phyloP scores from a whole-genome alignment of 37 sponge, comb jelly and placozoan species.

The Halichondria panicea region DNA sequence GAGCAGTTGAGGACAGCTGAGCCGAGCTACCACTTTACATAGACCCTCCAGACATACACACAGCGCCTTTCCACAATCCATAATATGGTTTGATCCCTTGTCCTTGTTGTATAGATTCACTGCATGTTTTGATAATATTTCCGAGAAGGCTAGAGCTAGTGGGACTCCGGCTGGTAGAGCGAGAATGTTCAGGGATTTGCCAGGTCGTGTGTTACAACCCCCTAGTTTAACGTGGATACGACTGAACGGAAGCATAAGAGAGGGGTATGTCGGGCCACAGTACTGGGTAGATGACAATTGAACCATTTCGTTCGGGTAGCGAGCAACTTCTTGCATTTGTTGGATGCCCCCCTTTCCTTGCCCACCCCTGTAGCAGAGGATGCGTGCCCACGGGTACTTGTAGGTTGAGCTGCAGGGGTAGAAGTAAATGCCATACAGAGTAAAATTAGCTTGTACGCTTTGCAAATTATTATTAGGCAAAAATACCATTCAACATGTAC shows the following conservation, averaged over 20 bases:
- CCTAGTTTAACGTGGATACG: constrained; percentile 72
- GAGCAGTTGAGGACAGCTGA: constrained; percentile 29
- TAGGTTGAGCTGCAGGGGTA: constrained; percentile 29
- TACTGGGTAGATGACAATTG: constrained; percentile 47
- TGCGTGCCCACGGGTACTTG: constrained; percentile 72
- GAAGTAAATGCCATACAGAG: not conserved
- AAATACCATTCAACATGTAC: no score
- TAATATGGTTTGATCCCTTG: not conserved
- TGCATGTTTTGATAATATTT: constrained; percentile 35
- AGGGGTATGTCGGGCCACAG: constrained; percentile 73
- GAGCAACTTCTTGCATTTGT: constrained; percentile 83
- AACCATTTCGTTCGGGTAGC: constrained; percentile 80
- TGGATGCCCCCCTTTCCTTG: constrained; percentile 75
- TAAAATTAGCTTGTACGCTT: no score
- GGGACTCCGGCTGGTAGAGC: constrained; percentile 75
- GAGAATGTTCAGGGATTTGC: constrained; percentile 36
- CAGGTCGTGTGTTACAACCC: constrained; percentile 36
- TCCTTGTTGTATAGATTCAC: not conserved
- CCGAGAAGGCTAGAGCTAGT: constrained; percentile 66
- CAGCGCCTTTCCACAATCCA: constrained; percentile 8
- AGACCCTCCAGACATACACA: constrained; percentile 41
- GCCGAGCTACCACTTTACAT: constrained; percentile 13
- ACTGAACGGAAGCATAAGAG: constrained; percentile 78
- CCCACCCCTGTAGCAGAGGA: constrained; percentile 71
- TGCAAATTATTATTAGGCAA: no score